phyloP scores from a whole-genome alignment of 2,888 invertebrate genomes.

The Lasioglossum vierecki region DNA sequence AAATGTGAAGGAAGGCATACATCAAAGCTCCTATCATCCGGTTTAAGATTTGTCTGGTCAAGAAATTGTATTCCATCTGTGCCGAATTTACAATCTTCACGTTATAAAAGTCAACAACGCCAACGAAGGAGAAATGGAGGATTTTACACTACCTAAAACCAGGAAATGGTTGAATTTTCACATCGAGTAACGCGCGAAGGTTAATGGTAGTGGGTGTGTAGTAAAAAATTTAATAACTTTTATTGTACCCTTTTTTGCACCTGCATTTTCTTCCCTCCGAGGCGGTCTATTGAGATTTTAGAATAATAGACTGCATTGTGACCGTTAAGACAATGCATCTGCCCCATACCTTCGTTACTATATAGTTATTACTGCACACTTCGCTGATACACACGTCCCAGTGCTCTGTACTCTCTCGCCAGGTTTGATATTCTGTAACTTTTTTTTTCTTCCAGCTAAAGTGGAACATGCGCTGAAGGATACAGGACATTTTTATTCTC shows the following conservation, averaged over 20 bases:
- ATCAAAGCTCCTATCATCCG: constrained; percentile 87
- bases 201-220: neutral
- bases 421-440: neutral
- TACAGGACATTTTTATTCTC: neutral
- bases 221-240: neutral
- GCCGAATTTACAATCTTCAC: neutral
- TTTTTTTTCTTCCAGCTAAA: neutral
- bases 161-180: neutral
- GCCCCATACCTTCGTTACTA: neutral
- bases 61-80: neutral
- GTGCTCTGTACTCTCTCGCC: neutral
- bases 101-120: neutral
- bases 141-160: neutral
- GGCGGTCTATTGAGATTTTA: neutral
- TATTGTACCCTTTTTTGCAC: neutral
- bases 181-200: neutral
- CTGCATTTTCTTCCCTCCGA: neutral
- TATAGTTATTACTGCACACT: neutral
- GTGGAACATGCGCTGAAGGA: neutral
- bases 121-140: neutral
- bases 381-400: neutral
- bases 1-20: constrained; percentile 96
- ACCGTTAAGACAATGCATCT: neutral
- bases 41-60: too few relatives aligned
- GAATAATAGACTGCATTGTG: neutral